A percentile compares a stretch with the other conserved stretches of the same genome.
These are phyloP conservation scores for Cyrtorhinus lividipennis DNA, from an alignment of 1,140 invertebrate genomes.

Conservation along the genomic window DNA sequence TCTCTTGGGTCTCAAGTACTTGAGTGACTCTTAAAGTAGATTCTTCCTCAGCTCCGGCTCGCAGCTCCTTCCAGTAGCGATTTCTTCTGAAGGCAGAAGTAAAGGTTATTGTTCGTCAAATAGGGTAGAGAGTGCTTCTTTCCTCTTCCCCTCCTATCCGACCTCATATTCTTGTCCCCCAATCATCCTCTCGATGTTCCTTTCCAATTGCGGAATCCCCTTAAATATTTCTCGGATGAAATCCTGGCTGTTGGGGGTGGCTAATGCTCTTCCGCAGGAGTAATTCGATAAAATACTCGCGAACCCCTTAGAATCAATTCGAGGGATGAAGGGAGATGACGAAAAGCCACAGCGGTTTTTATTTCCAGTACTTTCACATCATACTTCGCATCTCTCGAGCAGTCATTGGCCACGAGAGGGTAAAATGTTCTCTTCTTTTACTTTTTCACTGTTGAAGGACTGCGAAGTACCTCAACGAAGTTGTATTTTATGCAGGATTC, in stretches of 20 bases:
- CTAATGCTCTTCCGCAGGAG: not conserved
- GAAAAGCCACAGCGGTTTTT: not conserved
- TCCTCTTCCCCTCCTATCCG: not conserved
- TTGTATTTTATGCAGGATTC: too few species aligned
- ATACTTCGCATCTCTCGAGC: too few species aligned
- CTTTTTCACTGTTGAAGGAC: too few species aligned
- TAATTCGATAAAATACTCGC: constrained; percentile 7
- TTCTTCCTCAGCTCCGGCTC: not conserved
- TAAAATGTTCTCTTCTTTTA: too few species aligned
- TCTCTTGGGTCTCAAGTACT: not conserved
- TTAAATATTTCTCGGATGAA: constrained; percentile 6
- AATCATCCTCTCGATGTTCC: not conserved
- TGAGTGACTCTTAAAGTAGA: not conserved
- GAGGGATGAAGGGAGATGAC: not conserved
- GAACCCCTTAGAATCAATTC: not conserved
- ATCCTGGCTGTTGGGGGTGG: not conserved
- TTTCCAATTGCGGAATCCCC: constrained; percentile 8
- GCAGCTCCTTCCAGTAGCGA: not conserved
- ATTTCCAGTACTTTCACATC: too few species aligned
- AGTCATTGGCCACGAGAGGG: too few species aligned
- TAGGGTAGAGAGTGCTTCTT: not conserved
- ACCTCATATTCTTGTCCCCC: not conserved
- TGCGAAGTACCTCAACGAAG: too few species aligned
- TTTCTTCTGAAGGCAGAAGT: not conserved
- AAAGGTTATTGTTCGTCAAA: constrained; percentile 7